These are phyloP conservation scores for Dromas ardeola DNA, from an alignment of 2,113 vertebrate species.

Conservation along the genomic window DNA sequence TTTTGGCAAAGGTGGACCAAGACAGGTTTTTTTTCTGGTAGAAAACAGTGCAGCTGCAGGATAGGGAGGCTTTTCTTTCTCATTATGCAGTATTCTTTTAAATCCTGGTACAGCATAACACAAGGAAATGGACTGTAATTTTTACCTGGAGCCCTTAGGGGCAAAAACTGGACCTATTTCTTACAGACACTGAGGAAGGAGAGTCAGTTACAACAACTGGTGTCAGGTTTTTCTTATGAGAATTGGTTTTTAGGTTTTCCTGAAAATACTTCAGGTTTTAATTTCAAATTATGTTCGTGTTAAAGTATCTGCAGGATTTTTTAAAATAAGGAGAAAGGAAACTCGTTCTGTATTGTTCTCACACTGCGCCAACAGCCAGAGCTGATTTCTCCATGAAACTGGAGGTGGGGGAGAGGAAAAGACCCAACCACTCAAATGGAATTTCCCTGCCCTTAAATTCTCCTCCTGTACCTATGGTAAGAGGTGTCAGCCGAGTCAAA, in stretches of 20 bases:
- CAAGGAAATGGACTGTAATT: neutral
- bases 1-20: neutral
- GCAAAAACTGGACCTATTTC: neutral
- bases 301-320: neutral
- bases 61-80: neutral
- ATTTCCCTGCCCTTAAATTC: neutral
- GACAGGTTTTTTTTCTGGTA: neutral
- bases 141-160: neutral
- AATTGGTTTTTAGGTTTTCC: neutral
- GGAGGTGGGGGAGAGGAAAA: neutral
- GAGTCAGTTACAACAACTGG: neutral
- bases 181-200: neutral
- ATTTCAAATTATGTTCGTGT: neutral
- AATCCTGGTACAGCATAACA: neutral
- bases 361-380: neutral
- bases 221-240: neutral
- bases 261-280: neutral
- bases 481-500: neutral
- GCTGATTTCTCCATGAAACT: neutral
- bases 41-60: neutral
- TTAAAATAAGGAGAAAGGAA: neutral
- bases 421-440: neutral
- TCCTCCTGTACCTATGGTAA: neutral
- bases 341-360: neutral
- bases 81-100: neutral